Conservation (phyloP, 2,113 vertebrate genomes). For the Cryptotis parvus region DNA sequence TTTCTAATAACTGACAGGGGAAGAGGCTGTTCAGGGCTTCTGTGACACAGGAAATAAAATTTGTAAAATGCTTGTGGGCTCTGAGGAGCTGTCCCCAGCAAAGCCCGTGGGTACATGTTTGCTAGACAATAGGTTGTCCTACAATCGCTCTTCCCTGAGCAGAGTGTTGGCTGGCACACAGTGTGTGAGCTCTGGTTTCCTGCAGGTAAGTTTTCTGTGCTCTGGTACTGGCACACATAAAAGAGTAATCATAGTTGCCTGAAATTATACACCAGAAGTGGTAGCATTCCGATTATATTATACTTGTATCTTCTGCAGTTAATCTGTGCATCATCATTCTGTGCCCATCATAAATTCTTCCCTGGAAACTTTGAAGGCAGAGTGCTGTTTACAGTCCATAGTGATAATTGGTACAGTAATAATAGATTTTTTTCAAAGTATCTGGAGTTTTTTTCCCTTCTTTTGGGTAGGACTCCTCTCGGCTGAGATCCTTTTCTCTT, state of each 20-base stretch:
- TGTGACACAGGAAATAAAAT: neutral
- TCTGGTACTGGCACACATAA: no score
- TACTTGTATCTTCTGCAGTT: neutral
- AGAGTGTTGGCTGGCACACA: neutral
- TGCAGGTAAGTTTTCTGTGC: neutral
- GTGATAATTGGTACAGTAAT: neutral
- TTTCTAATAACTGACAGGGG: neutral
- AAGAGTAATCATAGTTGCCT: neutral
- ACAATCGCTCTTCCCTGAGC: neutral
- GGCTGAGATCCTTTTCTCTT: no score
- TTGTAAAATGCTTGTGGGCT: neutral
- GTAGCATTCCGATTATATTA: slow-evolving; percentile 10
- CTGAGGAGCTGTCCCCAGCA: neutral
- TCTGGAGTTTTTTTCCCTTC: no score
- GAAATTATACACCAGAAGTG: neutral
- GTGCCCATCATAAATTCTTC: slow-evolving; percentile 9
- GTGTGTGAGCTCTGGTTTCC: slow-evolving; percentile 1
- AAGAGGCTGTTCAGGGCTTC: neutral
- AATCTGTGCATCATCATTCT: neutral
- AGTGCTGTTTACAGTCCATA: neutral
- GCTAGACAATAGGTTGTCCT: neutral
- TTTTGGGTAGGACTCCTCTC: no score
- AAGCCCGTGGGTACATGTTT: neutral
- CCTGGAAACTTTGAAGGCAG: slow-evolving; percentile 13
- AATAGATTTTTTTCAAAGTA: neutral